These are phyloP conservation scores for Dendrolimus punctatus DNA, from an alignment of 1,140 invertebrate genomes.

Conservation along the genomic window DNA sequence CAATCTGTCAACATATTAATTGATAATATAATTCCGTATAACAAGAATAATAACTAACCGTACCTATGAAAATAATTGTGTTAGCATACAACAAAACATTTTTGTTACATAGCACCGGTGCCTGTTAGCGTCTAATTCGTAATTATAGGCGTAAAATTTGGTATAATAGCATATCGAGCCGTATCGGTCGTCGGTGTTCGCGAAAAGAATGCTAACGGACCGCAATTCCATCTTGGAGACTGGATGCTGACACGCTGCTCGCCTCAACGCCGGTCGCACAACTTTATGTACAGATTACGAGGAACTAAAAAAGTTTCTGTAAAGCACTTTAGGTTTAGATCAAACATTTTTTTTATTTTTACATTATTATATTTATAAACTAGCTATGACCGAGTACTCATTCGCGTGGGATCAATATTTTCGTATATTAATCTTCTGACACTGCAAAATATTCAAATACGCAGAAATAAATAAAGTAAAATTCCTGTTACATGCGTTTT, in stretches of 20 bases:
- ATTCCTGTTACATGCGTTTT: too few species aligned
- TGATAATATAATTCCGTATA: background rate
- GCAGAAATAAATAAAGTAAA: too few species aligned
- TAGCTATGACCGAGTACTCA: too few species aligned
- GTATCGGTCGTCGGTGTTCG: slow-evolving; percentile 33
- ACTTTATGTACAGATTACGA: too few species aligned
- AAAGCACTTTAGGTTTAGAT: background rate
- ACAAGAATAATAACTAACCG: background rate
- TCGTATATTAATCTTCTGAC: too few species aligned
- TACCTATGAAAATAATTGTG: slow-evolving; percentile 14
- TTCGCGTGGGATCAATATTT: too few species aligned
- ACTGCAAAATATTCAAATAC: too few species aligned
- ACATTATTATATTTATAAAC: too few species aligned
- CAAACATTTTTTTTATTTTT: too few species aligned
- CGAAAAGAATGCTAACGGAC: slow-evolving; percentile 56
- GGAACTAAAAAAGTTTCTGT: too few species aligned
- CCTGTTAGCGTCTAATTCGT: slow-evolving; percentile 39
- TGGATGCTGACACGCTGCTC: slow-evolving; percentile 1
- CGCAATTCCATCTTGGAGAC: slow-evolving; percentile 22
- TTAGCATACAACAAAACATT: slow-evolving; percentile 24
- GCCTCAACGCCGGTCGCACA: slow-evolving; percentile 4
- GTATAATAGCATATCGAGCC: slow-evolving; percentile 37
- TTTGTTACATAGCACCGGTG: slow-evolving; percentile 15
- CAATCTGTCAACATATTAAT: too few species aligned
- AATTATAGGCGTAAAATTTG: slow-evolving; percentile 56